Evolutionary conservation across 2,797 vertebrate genomes (phyloP), one percentile per base, ranked within the genome.

Genomic region (Danio kyathit): DNA sequence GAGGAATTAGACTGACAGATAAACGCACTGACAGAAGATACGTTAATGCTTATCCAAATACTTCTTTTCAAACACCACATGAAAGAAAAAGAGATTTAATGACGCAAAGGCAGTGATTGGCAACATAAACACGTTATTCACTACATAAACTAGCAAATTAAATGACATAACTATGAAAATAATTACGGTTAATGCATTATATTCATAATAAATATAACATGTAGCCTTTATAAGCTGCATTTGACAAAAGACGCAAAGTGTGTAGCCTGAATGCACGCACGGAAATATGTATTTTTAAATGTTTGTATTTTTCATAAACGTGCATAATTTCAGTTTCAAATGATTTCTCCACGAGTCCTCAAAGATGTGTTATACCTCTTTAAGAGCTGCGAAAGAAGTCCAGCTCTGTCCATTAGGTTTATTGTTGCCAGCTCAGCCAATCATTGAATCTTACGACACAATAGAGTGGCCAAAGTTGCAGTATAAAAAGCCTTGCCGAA

Each of bases 401-500:
- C 93, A 93, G 91, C 94, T 94, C 94, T 95, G 95, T 96, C 96
- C 95, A 94, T 93, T 91, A 95, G 94, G 96, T 96, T 96, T 96
- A 96, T 96, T 97, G 96, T 97, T 95, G 94, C 93, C 93, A 90
- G 92, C 92, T 91, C 94, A 97, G 95, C 97, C 97, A 99, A 99
- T 99, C 96, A 88, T 94, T 85, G 95, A 91, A 89, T 95, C 94
- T 94, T 96, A 97, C 96, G 96, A 96, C 96, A 96, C 92, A 95
- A 91, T 90, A 95, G 94, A 94, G 94, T 93, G 93, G 94, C 95
- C 93, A 94, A 96, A 96, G 94, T 95, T 93, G 94, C 92, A 92
- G 95, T 98, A 99, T 99, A 99, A 97, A 96, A 98, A 96, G 95
- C 93, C 91, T 95, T 90, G 95, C 95, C 94, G 95, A 94, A 94